A percentile compares a stretch with the other conserved stretches of the same genome.
Evolutionary conservation across 2,797 vertebrate species (phyloP).

Genomic region (Tinamus major): DNA sequence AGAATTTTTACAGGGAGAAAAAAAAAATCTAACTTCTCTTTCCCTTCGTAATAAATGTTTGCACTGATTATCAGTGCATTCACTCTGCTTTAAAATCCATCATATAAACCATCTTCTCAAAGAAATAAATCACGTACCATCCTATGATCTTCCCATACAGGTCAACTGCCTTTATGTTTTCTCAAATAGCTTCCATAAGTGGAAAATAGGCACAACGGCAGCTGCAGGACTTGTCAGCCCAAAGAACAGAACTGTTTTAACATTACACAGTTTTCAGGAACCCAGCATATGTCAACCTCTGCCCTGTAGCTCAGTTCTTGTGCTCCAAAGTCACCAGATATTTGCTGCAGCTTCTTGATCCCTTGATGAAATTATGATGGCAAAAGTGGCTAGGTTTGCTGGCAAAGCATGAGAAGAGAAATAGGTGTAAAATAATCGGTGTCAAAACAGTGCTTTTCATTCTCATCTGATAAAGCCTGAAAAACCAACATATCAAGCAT

Average conservation of each 20-base stretch:
- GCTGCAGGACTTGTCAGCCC: background rate
- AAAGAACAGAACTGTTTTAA: background rate
- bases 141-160: background rate
- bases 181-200: background rate
- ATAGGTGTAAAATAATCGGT: background rate
- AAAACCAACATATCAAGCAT: background rate
- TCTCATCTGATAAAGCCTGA: background rate
- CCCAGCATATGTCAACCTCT: background rate
- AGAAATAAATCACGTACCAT: background rate
- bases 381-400: background rate
- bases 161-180: background rate
- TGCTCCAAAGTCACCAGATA: background rate
- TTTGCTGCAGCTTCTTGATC: background rate
- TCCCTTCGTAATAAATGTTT: background rate
- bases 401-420: background rate
- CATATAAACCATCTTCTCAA: background rate
- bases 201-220: background rate
- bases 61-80: background rate
- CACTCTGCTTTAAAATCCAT: background rate
- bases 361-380: background rate
- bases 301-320: background rate
- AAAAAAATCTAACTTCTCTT: background rate
- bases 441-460: background rate
- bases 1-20: rapidly evolving
- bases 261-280: background rate